Evolutionary conservation across 1,140 invertebrate genomes (phyloP), one percentile per base, ranked within the genome.

Genomic region (Bombus sylvicola): DNA sequence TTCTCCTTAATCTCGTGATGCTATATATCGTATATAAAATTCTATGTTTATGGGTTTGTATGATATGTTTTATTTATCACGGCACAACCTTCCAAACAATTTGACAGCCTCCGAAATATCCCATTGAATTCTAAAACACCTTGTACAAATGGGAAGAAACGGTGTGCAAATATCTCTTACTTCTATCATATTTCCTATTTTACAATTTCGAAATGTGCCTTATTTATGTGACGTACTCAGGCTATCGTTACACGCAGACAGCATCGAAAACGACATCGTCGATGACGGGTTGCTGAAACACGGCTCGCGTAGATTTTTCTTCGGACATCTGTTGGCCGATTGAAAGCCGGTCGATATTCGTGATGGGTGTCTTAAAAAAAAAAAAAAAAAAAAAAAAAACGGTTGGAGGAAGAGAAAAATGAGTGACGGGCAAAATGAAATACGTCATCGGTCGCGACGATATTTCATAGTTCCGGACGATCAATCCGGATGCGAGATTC

Each of bases 381-480:
- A 34, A 59, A 37, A 25, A 9, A n/a, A 64, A 80, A 87, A 88
- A 84, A 83, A 64, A 68, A 66, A 81, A 39, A 39, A 37, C 34
- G 12, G 28, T n/a, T 12, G 28, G 8, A 31, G 57, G 53, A 22
- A 69, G 47, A n/a, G 43, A 47, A 62, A 59, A 79, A 80, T 77
- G 83, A 83, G 83, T 86, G 89, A 86, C 81, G 81, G 85, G 59
- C 64, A 87, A 83, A 88, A 88, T 88, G 89, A 90, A 90, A 90
- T 90, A 90, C 79, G 89, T 88, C 88, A 87, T 88, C 85, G 88
- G 76, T 64, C 57, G 81, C 77, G 82, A 89, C 79, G 89, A 90
- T 90, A 90, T 90, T 90, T 89, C 85, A 89, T 83, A 87, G 89
- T 90, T 90, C 85, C 78, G 81, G 69, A 25, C 88, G 89, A 90